These are phyloP conservation scores for Eupsilia transversa DNA, from an alignment of 2,888 invertebrate species.

Conservation along the genomic window DNA sequence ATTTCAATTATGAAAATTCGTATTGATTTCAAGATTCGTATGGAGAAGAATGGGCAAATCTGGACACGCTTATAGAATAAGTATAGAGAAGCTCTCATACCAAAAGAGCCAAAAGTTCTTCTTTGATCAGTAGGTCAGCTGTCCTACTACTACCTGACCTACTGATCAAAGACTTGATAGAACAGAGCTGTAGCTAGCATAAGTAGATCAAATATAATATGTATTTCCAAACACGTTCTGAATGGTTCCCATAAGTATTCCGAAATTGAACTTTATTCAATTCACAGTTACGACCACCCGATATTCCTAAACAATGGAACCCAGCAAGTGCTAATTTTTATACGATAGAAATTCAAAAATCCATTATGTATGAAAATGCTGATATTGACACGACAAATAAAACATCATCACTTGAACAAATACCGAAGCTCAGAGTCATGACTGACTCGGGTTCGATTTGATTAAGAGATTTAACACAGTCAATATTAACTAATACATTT, in stretches of 20 bases:
- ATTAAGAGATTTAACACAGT: conserved; percentile 81
- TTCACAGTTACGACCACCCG: conserved; percentile 61
- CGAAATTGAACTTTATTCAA: conserved; percentile 19
- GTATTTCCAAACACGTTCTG: background rate
- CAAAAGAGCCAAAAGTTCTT: no score
- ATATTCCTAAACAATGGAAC: conserved; percentile 51
- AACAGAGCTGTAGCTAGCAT: background rate
- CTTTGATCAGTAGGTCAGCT: no score
- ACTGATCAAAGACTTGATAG: background rate
- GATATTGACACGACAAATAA: conserved; percentile 70
- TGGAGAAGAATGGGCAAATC: background rate
- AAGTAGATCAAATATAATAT: background rate
- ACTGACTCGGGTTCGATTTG: conserved; percentile 80
- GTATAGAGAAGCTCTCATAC: no score
- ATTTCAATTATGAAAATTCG: no score
- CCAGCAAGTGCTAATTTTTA: conserved; percentile 72
- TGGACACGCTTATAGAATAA: background rate
- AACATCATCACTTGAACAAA: conserved; percentile 76
- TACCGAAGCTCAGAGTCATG: conserved; percentile 76
- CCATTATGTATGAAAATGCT: conserved; percentile 69
- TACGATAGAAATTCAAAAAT: conserved; percentile 68
- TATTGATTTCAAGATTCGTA: no score
- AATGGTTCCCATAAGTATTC: conserved; percentile 14
- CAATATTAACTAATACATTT: conserved; percentile 75
- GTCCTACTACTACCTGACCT: no score